Evolutionary conservation across 2,113 vertebrate species (phyloP).

Genomic region (Suncus etruscus): DNA sequence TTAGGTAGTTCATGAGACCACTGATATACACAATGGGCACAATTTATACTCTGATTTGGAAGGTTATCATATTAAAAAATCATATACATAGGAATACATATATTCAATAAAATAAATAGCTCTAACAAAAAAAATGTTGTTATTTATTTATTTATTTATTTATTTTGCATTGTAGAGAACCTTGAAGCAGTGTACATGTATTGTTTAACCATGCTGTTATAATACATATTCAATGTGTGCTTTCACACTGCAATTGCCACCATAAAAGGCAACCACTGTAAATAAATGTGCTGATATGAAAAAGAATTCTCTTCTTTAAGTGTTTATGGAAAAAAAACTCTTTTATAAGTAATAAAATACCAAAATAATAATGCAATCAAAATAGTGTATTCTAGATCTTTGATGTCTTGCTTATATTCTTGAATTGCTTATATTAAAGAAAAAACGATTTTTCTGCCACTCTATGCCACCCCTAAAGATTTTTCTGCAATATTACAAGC

Average conservation of each 20-base stretch:
- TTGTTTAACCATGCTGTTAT: constrained; percentile 50
- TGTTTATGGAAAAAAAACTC: constrained; percentile 24
- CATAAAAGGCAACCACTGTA: constrained; percentile 63
- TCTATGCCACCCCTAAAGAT: neutral
- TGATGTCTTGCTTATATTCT: neutral
- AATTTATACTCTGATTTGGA: constrained; percentile 41
- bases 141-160: no score
- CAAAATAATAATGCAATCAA: constrained; percentile 71
- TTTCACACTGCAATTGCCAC: constrained; percentile 50
- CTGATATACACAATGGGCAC: constrained; percentile 45
- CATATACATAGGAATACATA: no score
- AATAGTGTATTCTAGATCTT: constrained; percentile 34
- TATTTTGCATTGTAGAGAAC: constrained; percentile 63
- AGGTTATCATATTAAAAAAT: neutral
- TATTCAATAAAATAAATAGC: constrained; percentile 67
- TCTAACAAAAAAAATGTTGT: no score
- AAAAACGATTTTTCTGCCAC: neutral
- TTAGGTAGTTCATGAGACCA: constrained; percentile 57
- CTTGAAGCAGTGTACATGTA: neutral
- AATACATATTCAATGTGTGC: constrained; percentile 62
- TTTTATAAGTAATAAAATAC: constrained; percentile 67
- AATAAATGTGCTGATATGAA: constrained; percentile 60
- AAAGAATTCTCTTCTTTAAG: constrained; percentile 52
- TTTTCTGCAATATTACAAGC: constrained; percentile 53
- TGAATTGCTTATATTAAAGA: constrained; percentile 46